Conservation (phyloP, 2,113 vertebrate genomes). For the Syngnathus floridae region DNA sequence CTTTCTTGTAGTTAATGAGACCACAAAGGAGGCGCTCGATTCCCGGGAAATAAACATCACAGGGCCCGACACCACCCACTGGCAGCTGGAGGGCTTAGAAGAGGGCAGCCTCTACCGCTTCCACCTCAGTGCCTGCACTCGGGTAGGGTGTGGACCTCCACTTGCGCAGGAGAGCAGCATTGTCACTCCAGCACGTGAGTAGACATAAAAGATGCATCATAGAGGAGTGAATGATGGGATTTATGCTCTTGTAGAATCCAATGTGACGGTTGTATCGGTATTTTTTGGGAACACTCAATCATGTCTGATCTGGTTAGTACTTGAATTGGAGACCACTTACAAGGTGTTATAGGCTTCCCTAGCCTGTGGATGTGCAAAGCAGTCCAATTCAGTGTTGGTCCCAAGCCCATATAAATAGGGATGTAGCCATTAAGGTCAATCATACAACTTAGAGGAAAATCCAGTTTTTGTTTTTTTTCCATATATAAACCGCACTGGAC, state of each 20-base stretch:
- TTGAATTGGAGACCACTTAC: too few relatives aligned
- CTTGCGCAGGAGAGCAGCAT: constrained; percentile 76
- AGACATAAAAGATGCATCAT: not conserved
- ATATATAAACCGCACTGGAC: too few relatives aligned
- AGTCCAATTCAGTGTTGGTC: too few relatives aligned
- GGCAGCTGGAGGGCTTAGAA: constrained; percentile 71
- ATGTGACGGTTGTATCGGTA: not conserved
- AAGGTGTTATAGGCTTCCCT: too few relatives aligned
- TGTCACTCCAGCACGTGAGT: constrained; percentile 75
- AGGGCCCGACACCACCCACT: constrained; percentile 70
- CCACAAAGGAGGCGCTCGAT: constrained; percentile 68
- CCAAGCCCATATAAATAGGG: too few relatives aligned
- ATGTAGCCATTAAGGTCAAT: too few relatives aligned
- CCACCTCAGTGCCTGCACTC: constrained; percentile 83
- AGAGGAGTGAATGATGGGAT: not conserved
- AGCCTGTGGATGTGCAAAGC: too few relatives aligned
- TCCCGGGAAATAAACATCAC: constrained; percentile 73
- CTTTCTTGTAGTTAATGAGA: constrained; percentile 80
- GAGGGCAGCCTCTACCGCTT: constrained; percentile 81
- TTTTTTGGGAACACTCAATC: too few relatives aligned
- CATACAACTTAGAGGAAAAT: too few relatives aligned
- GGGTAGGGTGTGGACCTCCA: constrained; percentile 80
- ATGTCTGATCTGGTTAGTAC: too few relatives aligned
- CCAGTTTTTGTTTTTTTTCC: too few relatives aligned
- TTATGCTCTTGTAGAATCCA: not conserved